Base-by-base conservation (phyloP, 2,888 invertebrate species). In the Drosophila monieri region DNA sequence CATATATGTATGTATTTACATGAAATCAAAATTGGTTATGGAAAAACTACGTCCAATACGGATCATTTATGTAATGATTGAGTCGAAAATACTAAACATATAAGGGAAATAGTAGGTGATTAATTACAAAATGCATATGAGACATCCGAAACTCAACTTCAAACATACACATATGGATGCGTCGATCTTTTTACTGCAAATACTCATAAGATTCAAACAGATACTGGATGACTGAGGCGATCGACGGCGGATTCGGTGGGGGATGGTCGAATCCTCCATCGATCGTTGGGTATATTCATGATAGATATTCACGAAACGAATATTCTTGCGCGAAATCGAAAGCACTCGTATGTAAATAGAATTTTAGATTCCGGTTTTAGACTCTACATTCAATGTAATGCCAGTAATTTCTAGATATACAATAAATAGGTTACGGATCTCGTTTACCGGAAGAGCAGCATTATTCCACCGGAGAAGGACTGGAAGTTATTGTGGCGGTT, bases 401-500 rank as follows among this genome's bases (percentile, higher is more conserved):
- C 15, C 47, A 30, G 48, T 61, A 48, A 37, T 47, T 66, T 21
- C 21, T 66, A 43, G 68, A 39, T 48, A 56, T 51, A n/a, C 48
- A 41, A 48, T 57, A 67, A 67, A 68, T 67, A 55, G 37, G 39
- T 65, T 68, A 65, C 39, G 53, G 64, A 62, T 64, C 90, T 90
- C 71, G 67, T 95, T 95, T 95, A 95, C 97, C 97, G 96, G 94
- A 97, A 97, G 90, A 97, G 95, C 91, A 98, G 95, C 94, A 97
- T 95, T 92, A 98, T 94, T 92, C 96, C 96, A 93, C 96, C 95
- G 93, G 96, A 95, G 94, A 97, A 98, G 91, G 95, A 95, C 93
- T 96, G 95, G 94, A 98, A 97, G 94, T 98, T 97, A 95, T 97
- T 98, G 94, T 98, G 97, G 90, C 97, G 94, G 94, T 96, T 97